These are phyloP conservation scores for Callipepla squamata DNA, from an alignment of 2,113 vertebrate genomes.

Conservation along the genomic window DNA sequence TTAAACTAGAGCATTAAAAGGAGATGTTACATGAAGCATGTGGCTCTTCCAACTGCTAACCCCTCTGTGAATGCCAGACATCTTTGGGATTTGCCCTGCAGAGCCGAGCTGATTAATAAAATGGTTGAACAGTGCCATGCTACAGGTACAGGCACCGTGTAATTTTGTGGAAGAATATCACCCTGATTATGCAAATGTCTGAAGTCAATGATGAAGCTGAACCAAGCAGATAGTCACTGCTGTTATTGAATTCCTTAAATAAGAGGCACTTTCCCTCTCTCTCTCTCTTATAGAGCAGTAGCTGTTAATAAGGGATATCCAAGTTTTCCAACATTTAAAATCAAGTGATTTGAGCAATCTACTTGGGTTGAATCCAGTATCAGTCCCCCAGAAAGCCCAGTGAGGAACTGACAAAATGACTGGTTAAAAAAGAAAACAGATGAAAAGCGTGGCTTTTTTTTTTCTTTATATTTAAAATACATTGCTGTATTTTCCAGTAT, in stretches of 20 bases:
- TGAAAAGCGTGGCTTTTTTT: slow-evolving; percentile 3
- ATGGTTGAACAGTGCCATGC: neutral
- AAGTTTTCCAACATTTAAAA: neutral
- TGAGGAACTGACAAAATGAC: slow-evolving; percentile 66
- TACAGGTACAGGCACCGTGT: neutral
- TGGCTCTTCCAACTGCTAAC: neutral
- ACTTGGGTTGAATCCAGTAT: slow-evolving; percentile 50
- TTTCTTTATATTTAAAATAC: slow-evolving; percentile 71
- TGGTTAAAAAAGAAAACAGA: slow-evolving; percentile 19
- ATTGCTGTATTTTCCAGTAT: slow-evolving; percentile 77
- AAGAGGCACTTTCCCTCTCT: neutral
- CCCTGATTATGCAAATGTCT: slow-evolving; percentile 29
- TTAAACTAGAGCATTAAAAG: slow-evolving; percentile 37
- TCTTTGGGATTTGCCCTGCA: slow-evolving; percentile 27
- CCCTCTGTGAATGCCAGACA: neutral
- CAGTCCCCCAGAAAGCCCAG: slow-evolving; percentile 21
- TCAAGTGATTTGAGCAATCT: slow-evolving; percentile 10
- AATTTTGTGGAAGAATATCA: neutral
- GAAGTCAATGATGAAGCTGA: neutral
- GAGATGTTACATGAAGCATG: neutral
- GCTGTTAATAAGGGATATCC: slow-evolving; percentile 11
- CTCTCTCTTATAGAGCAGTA: neutral
- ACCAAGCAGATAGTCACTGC: neutral
- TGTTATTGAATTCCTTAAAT: slow-evolving; percentile 25
- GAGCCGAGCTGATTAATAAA: slow-evolving; percentile 40